Percentiles rank a stretch among this genome's conserved stretches.
Evolutionary conservation across 2,113 vertebrate species (phyloP).

Genomic region (Nothoprocta pentlandii): DNA sequence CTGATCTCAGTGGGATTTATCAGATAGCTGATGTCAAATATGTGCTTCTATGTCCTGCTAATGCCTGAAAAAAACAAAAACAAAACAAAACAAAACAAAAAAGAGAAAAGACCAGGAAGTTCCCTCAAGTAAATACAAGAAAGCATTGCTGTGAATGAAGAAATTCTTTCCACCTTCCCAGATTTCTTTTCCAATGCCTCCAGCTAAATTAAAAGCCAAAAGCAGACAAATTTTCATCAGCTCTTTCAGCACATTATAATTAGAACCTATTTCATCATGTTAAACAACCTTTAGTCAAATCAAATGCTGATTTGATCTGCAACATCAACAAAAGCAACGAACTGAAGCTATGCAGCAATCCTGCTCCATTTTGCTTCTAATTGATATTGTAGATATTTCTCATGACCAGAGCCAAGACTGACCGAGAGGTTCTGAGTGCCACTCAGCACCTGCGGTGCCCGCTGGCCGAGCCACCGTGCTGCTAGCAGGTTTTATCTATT

Average conservation of each 20-base stretch:
- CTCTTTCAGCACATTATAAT: constrained; percentile 57
- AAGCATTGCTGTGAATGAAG: neutral
- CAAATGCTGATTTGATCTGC: constrained; percentile 23
- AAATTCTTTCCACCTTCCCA: neutral
- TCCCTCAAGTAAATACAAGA: neutral
- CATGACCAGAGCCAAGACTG: neutral
- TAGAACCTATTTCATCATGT: constrained; percentile 36
- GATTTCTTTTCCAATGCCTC: constrained; percentile 56
- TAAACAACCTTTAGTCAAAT: constrained; percentile 32
- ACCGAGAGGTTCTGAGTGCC: neutral
- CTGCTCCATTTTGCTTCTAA: neutral
- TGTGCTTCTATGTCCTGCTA: neutral
- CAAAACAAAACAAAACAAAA: too few relatives aligned
- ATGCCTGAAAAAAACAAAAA: neutral
- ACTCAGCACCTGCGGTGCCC: neutral
- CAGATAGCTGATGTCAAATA: accelerated
- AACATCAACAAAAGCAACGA: constrained; percentile 10
- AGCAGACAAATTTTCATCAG: constrained; percentile 17
- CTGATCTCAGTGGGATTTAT: neutral
- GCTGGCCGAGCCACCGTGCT: neutral
- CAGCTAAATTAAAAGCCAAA: constrained; percentile 57
- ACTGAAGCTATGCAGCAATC: neutral
- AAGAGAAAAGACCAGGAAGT: neutral
- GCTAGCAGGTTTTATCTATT: neutral
- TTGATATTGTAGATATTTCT: neutral